A percentile compares a stretch with the other conserved stretches of the same genome.
These are phyloP conservation scores for Macrostomum cliftonense DNA, from an alignment of 2,888 invertebrate species.

Conservation along the genomic window DNA sequence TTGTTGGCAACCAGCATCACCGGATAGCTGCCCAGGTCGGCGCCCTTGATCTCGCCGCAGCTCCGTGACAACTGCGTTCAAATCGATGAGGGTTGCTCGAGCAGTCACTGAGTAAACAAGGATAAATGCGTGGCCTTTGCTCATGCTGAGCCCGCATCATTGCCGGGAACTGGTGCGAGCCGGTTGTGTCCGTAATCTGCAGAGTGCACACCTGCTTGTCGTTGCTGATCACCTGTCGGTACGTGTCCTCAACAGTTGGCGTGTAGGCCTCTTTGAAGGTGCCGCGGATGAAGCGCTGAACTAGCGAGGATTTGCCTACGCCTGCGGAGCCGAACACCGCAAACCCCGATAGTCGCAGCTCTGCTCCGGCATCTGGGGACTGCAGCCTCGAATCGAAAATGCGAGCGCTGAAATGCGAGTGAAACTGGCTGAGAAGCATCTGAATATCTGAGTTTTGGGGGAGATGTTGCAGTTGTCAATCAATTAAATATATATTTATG, in stretches of 20 bases:
- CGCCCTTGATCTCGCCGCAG: constrained; percentile 59
- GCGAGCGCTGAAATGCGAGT: too few species aligned
- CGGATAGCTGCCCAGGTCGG: constrained; percentile 48
- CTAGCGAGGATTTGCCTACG: constrained; percentile 73
- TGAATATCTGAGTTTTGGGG: too few species aligned
- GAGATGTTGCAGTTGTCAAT: too few species aligned
- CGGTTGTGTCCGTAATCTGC: constrained; percentile 97
- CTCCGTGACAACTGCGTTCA: constrained; percentile 80
- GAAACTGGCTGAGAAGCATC: too few species aligned
- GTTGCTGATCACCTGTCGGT: constrained; percentile 56
- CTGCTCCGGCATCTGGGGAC: constrained; percentile 52
- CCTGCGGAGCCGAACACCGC: constrained; percentile 96
- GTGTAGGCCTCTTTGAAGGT: constrained; percentile 96
- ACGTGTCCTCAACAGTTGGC: constrained; percentile 97
- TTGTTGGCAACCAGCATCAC: constrained; percentile 96
- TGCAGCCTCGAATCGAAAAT: too few species aligned
- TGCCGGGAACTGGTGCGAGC: constrained; percentile 97
- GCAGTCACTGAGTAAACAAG: constrained; percentile 91
- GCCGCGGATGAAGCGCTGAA: constrained; percentile 85
- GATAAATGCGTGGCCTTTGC: constrained; percentile 97
- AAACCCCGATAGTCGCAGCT: constrained; percentile 96
- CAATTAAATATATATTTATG: too few species aligned
- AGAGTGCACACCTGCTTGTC: constrained; percentile 33
- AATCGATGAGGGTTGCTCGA: constrained; percentile 75
- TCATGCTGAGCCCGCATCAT: constrained; percentile 95